phyloP scores from a whole-genome alignment of 2,113 vertebrate species.

The Tenrec ecaudatus region DNA sequence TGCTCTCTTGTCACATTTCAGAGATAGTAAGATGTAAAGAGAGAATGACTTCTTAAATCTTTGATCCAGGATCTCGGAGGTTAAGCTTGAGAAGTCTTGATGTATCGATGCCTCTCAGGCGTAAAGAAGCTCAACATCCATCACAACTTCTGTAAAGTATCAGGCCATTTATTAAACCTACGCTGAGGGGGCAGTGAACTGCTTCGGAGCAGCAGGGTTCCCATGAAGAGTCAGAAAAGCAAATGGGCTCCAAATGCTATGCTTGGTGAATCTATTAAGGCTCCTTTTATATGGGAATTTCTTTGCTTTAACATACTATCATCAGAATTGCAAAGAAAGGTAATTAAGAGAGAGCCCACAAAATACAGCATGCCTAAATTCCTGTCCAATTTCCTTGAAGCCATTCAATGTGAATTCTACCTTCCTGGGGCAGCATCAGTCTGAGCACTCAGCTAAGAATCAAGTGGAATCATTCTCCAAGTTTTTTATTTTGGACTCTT shows the following conservation, averaged over 20 bases:
- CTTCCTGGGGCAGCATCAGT: not conserved
- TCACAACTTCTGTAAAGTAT: not conserved
- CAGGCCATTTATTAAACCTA: not conserved
- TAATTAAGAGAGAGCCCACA: constrained; percentile 27
- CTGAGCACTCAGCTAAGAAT: not conserved
- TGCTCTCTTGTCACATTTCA: not conserved
- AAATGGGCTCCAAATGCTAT: not conserved
- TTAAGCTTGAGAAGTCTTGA: constrained; percentile 30
- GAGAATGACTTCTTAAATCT: not conserved
- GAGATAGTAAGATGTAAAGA: not conserved
- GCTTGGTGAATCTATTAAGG: not conserved
- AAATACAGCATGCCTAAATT: not conserved
- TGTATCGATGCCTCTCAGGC: not conserved
- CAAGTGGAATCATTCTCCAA: not conserved
- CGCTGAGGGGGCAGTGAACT: not conserved
- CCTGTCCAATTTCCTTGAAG: not conserved
- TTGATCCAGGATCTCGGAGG: constrained; percentile 3
- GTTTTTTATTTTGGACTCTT: not conserved
- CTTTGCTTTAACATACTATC: not conserved
- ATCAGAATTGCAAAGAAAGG: constrained; percentile 29
- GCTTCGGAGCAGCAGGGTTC: not conserved
- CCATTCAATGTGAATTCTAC: not conserved
- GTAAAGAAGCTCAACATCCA: constrained; percentile 15
- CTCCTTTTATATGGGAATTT: not conserved
- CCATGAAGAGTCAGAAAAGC: not conserved